Evolutionary conservation across 2,888 invertebrate genomes (phyloP).

Genomic region (Metopia argyrocephala): DNA sequence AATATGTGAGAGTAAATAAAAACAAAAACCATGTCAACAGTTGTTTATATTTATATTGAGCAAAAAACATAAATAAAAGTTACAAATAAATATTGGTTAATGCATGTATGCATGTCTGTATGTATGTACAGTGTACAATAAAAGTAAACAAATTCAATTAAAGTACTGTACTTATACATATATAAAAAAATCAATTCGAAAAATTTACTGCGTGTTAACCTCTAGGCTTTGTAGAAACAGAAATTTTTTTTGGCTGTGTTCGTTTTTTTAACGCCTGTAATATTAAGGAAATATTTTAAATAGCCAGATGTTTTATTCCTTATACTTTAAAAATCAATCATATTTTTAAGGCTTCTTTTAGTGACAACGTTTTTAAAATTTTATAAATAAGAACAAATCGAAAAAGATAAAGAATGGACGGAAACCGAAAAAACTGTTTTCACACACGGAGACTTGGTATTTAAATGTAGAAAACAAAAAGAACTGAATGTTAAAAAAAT

Average conservation of each 20-base stretch:
- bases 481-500: too few species aligned
- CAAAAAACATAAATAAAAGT: too few species aligned
- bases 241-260: too few species aligned
- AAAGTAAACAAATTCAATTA: background rate
- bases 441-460: too few species aligned
- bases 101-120: too few species aligned
- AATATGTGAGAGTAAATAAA: constrained; percentile 8
- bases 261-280: background rate
- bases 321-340: background rate
- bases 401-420: background rate
- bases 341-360: constrained; percentile 41
- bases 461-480: too few species aligned
- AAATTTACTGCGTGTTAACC: background rate
- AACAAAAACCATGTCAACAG: constrained; percentile 13
- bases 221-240: background rate
- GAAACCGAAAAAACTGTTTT: background rate
- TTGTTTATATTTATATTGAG: background rate
- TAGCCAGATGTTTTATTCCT: background rate
- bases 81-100: background rate
- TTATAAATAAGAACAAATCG: background rate
- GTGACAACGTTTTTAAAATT: too few species aligned
- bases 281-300: background rate
- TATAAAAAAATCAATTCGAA: background rate
- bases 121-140: background rate
- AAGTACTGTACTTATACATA: background rate